Evolutionary conservation across 1,140 invertebrate genomes (phyloP), one percentile per base, ranked within the genome.

Genomic region (Solenopsis fugax): DNA sequence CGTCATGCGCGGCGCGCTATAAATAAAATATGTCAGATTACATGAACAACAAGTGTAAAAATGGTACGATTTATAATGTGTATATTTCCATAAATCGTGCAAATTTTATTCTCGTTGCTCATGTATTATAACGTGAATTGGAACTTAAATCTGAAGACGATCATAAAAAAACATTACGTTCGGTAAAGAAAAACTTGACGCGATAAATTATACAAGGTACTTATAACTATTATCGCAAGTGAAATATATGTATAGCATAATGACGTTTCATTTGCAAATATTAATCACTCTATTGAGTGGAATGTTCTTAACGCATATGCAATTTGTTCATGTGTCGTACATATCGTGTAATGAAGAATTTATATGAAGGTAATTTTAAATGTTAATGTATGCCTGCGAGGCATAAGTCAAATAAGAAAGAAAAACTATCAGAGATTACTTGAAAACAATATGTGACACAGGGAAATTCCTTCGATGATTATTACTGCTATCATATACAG

Each of bases 381-480:
- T 84, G 80, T 73, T 62, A 84, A 84, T 75, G 56, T 29, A 4
- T 62, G 41, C 69, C 69, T 37, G 29, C 45, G 13, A 50, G 80
- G 80, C 67, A 84, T 73, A 60, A 69, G 34, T 29, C 4, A 52
- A 77, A 16, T 21, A 41, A 34, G 37, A 13, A 85, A 37, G 62
- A 77, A 78, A 78, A 85, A 50, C 45, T 62, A 21, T 84, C 41
- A 41, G 41, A 84, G 24, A 34, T 84, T 50, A 62, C 24, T 37
- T n/a, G 85, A 78, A 85, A 88, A 87, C 41, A n/a, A 24, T 41
- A 60, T 48, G 48, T 48, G 48, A 64, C 50, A 16, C 6, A 41
- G 12, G 67, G 21, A 87, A 90, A 90, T 85, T 75, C 62, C 75
- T 85, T 54, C 37, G 48, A 71, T 56, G 69, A 87, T 80, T 60